phyloP scores from a whole-genome alignment of 1,140 invertebrate species.

The Orussus abietinus region DNA sequence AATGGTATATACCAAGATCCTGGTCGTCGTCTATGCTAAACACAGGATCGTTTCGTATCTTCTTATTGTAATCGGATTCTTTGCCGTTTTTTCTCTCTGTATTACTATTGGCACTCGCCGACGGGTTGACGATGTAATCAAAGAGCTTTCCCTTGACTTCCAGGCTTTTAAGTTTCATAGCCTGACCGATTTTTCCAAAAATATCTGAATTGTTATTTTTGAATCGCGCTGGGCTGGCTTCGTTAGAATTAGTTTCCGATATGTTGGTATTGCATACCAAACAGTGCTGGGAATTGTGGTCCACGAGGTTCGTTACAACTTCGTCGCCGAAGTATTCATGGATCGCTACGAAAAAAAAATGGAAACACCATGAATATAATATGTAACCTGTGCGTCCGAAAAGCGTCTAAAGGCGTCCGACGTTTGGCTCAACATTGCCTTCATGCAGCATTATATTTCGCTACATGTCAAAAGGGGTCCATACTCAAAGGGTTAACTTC shows the following conservation, averaged over 20 bases:
- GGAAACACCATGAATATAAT: no score
- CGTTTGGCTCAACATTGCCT: no score
- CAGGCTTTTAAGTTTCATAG: conserved; percentile 84
- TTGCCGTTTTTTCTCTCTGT: conserved; percentile 76
- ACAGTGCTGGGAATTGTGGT: conserved; percentile 75
- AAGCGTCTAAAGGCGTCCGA: no score
- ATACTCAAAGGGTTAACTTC: no score
- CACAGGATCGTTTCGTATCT: conserved; percentile 85
- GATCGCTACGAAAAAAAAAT: conserved; percentile 60
- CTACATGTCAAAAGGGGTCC: no score
- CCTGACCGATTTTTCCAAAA: conserved; percentile 73
- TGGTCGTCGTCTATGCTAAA: conserved; percentile 95
- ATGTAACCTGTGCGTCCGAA: no score
- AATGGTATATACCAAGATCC: conserved; percentile 52
- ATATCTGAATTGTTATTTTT: conserved; percentile 60
- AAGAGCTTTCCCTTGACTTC: conserved; percentile 91
- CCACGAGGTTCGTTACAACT: conserved; percentile 72
- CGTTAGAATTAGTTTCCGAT: conserved; percentile 49
- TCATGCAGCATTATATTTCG: no score
- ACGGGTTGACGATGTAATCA: conserved; percentile 90
- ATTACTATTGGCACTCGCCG: conserved; percentile 53
- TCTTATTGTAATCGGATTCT: conserved; percentile 71
- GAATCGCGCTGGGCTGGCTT: conserved; percentile 37
- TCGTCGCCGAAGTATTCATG: conserved; percentile 81
- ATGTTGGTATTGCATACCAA: conserved; percentile 70